Evolutionary conservation across 2,888 invertebrate species (phyloP).

Genomic region (Eurytoma californica): DNA sequence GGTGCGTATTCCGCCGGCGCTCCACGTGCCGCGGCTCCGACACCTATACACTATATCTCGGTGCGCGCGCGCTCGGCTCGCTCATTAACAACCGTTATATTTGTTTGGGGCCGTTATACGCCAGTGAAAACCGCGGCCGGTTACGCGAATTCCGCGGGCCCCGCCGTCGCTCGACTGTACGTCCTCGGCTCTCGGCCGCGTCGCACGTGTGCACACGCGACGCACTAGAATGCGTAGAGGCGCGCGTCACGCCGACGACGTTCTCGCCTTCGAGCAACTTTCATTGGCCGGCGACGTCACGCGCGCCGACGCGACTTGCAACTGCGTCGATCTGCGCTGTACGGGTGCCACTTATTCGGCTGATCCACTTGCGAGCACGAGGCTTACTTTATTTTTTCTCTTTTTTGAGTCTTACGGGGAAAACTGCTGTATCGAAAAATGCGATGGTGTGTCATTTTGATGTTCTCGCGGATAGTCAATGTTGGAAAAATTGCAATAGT

Average conservation of each 20-base stretch:
- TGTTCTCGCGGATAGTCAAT: too few relatives aligned
- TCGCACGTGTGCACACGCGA: neutral
- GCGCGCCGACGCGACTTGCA: neutral
- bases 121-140: slow-evolving; percentile 21
- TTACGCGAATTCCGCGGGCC: slow-evolving; percentile 67
- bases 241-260: neutral
- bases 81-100: slow-evolving; percentile 74
- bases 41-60: neutral
- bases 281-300: slow-evolving; percentile 9
- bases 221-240: neutral
- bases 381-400: neutral
- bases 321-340: neutral
- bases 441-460: too few relatives aligned
- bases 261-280: slow-evolving; percentile 9
- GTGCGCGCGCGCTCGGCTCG: slow-evolving; percentile 59
- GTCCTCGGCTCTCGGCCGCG: neutral
- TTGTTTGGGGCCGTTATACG: slow-evolving; percentile 74
- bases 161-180: neutral
- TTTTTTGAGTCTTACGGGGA: neutral
- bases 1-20: neutral
- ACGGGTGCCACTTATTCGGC: neutral
- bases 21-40: neutral
- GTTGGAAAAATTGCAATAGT: too few relatives aligned
- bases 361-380: neutral
- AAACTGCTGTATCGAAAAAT: too few relatives aligned